Percentiles rank a stretch among this genome's conserved stretches.
Conservation (phyloP, 1,140 invertebrate genomes). For the Scaptomyza montana region DNA sequence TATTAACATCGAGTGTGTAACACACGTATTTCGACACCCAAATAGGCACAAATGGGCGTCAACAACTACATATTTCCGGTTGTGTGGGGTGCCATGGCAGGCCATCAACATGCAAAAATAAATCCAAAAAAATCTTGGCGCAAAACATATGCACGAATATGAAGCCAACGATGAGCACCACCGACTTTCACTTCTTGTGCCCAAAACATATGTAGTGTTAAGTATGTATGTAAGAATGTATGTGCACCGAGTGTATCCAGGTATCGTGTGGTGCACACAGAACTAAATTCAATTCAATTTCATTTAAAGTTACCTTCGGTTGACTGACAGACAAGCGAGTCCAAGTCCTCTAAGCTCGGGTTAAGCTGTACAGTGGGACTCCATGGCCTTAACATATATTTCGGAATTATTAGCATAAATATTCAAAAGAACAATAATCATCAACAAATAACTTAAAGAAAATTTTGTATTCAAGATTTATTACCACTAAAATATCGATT, state of each 20-base stretch:
- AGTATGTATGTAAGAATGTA: background rate
- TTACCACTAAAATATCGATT: background rate
- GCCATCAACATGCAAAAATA: conserved; percentile 51
- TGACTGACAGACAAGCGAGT: conserved; percentile 76
- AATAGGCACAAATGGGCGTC: conserved; percentile 73
- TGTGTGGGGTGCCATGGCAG: conserved; percentile 64
- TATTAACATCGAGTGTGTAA: conserved; percentile 11
- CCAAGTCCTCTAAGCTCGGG: conserved; percentile 59
- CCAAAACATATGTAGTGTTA: background rate
- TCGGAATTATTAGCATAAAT: too few species aligned
- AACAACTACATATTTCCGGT: conserved; percentile 81
- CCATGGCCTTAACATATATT: background rate
- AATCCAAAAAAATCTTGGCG: conserved; percentile 6
- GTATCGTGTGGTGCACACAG: conserved; percentile 75
- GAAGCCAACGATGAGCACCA: conserved; percentile 31
- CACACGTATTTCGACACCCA: conserved; percentile 42
- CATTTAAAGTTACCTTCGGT: conserved; percentile 80
- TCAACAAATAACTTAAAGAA: too few species aligned
- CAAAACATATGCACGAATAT: conserved; percentile 36
- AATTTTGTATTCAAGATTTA: too few species aligned
- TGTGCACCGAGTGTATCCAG: conserved; percentile 31
- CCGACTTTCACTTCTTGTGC: conserved; percentile 21
- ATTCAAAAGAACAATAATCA: too few species aligned
- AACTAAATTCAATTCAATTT: conserved; percentile 83
- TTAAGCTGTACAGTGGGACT: conserved; percentile 46